Base-by-base conservation (phyloP, 2,888 invertebrate genomes). In the Platycnemis pennipes region DNA sequence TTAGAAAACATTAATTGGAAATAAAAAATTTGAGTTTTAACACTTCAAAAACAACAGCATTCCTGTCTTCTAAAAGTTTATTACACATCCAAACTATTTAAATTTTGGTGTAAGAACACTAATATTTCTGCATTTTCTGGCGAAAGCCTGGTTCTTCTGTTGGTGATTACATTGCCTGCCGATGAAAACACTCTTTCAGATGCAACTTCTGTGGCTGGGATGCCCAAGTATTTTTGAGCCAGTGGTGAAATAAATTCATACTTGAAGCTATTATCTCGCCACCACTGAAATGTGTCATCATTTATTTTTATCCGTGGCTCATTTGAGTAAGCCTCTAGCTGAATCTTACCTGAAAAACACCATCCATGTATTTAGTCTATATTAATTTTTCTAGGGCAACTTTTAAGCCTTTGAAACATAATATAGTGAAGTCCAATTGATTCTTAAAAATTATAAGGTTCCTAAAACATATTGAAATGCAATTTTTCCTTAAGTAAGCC, bases 201-300 rank as follows among this genome's bases (percentile, higher is more conserved):
- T 26, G 87, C 94, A 26, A 88, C 94, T 46, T 91, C 88, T 22
- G 94, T 94, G 19, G 95, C 95, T 45, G 95, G 95, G 16, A 94
- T 94, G 53, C 94, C 94, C 53, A 95, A 86, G 87, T 95, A 94
- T 88, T 94, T 95, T 53, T 85, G 77, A 31, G 94, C 94, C 44
- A 94, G 88, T 77, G 56, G 53, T 31, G 87, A 22, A 31, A 95
- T 26, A 53, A 85, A 91, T n/a, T 94, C 94, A 63, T 89, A 94
- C 45, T 56, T 88, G n/a, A 42, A n/a, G 19, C 77, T 31, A 87
- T 95, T 95, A 31, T 94, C 88, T 86, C 94, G 94, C 94, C 94
- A 95, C 94, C 94, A 95, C 19, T 94, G 31, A 44, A 94, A 44
- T 53, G 94, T 87, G 86, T 87, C 56, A 31, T 85, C 94, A 42